A percentile compares a stretch with the other conserved stretches of the same genome.
Conservation (phyloP, 2,888 invertebrate species). For the Coelopa pilipes region DNA sequence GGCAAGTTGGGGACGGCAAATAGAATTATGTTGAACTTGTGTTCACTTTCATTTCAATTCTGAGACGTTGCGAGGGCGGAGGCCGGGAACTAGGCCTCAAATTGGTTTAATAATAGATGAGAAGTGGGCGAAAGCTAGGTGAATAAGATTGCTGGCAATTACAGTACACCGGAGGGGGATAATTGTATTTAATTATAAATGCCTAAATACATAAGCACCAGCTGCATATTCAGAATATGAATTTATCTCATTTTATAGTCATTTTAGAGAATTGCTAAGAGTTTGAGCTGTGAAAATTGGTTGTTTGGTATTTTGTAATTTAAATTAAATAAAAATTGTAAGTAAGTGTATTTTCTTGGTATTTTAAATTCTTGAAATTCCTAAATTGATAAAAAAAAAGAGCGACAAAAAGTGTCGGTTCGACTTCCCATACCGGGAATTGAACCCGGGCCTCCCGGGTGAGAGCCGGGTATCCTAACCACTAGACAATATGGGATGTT, state of each 20-base stretch:
- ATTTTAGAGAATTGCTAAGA: too few relatives aligned
- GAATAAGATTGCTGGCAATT: neutral
- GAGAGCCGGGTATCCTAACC: slow-evolving; percentile 66
- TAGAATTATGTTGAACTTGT: slow-evolving; percentile 1
- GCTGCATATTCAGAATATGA: too few relatives aligned
- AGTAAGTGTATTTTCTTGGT: too few relatives aligned
- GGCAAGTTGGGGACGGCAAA: too few relatives aligned
- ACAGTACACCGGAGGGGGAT: neutral
- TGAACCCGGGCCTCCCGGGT: slow-evolving; percentile 78
- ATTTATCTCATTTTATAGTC: too few relatives aligned
- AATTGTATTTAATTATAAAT: too few relatives aligned
- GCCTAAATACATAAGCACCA: too few relatives aligned
- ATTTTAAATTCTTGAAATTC: slow-evolving; percentile 36
- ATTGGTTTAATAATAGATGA: slow-evolving; percentile 11
- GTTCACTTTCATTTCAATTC: neutral
- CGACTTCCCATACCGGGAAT: slow-evolving; percentile 86
- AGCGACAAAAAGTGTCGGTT: slow-evolving; percentile 33
- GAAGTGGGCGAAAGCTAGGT: neutral
- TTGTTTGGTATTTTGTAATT: too few relatives aligned
- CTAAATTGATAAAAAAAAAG: slow-evolving; percentile 9
- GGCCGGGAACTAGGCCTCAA: neutral
- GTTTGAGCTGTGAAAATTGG: too few relatives aligned
- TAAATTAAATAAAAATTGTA: too few relatives aligned
- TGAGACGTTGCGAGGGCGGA: neutral
- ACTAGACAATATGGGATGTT: slow-evolving; percentile 65